Percentiles rank a stretch among this genome's conserved stretches.
phyloP scores from a whole-genome alignment of 2,113 vertebrate genomes.

The Pelusios castaneus region DNA sequence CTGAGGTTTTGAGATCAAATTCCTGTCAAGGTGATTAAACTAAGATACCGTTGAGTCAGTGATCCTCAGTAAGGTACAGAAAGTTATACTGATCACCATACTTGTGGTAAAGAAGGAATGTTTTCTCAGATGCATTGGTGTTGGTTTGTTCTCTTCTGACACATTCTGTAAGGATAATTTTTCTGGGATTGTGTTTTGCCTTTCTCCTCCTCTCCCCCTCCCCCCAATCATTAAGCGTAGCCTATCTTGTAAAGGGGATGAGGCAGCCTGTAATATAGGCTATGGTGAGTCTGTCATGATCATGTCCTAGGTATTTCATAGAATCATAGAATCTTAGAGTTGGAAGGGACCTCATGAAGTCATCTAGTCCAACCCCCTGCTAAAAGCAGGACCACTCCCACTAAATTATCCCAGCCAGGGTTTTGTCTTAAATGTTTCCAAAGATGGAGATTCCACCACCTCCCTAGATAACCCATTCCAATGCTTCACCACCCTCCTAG shows the following conservation, averaged over 20 bases:
- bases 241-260: background rate
- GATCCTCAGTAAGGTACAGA: background rate
- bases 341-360: too few relatives aligned
- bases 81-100: background rate
- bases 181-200: background rate
- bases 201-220: background rate
- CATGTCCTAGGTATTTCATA: background rate
- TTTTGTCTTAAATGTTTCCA: too few relatives aligned
- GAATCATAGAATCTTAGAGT: too few relatives aligned
- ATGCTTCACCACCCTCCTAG: too few relatives aligned
- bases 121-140: background rate
- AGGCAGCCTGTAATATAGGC: background rate
- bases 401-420: too few relatives aligned
- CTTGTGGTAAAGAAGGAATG: background rate
- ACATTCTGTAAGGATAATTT: background rate
- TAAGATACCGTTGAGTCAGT: background rate
- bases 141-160: background rate
- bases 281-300: background rate
- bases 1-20: background rate
- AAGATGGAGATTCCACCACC: too few relatives aligned
- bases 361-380: too few relatives aligned
- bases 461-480: too few relatives aligned
- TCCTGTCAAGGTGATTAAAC: background rate
- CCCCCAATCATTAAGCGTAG: background rate
- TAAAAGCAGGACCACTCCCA: too few relatives aligned